phyloP scores from a whole-genome alignment of 2,888 invertebrate species.

The Cataglyphis livida region DNA sequence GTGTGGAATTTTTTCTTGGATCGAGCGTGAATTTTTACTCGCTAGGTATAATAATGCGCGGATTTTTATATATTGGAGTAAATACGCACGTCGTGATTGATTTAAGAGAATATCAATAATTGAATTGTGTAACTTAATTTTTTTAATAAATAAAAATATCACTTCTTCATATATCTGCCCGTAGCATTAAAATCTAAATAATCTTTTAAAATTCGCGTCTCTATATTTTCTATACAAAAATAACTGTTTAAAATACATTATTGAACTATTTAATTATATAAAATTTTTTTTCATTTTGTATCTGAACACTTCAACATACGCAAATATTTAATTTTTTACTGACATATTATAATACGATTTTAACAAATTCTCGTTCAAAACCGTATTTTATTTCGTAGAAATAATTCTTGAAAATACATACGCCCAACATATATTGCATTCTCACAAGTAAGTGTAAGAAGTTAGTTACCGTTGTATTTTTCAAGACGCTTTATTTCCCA shows the following conservation, averaged over 20 bases:
- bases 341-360: not conserved
- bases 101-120: constrained; percentile 1
- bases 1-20: constrained; percentile 58
- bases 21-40: constrained; percentile 41
- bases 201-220: not conserved
- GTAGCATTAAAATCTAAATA: not conserved
- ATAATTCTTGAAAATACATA: not conserved
- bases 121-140: not conserved
- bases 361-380: not conserved
- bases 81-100: not conserved
- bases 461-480: not conserved
- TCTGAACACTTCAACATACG: not conserved
- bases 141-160: not conserved
- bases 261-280: not conserved
- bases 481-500: not conserved
- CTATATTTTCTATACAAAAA: not conserved
- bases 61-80: not conserved
- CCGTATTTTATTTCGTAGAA: not conserved
- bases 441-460: not conserved
- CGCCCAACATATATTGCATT: not conserved
- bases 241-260: not conserved
- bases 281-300: not conserved
- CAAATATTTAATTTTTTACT: not conserved
- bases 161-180: not conserved
- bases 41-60: constrained; percentile 11